Evolutionary conservation across 2,888 invertebrate species (phyloP).

Genomic region (Zaprionus bogoriensis): DNA sequence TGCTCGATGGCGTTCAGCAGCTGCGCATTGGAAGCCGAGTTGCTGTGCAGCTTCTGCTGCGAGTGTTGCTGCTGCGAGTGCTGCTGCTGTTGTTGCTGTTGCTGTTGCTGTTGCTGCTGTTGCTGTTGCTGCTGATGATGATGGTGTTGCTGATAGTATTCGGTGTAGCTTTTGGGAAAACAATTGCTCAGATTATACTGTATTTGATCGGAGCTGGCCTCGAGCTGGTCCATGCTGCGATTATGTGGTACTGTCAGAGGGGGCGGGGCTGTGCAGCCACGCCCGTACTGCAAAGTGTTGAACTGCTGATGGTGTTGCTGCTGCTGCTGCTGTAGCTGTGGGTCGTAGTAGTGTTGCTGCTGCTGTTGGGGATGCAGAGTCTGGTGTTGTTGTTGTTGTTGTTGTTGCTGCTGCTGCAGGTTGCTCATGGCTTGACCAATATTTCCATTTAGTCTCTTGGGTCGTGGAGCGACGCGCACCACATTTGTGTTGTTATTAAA

Average conservation of each 20-base stretch:
- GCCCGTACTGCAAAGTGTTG: conserved; percentile 77
- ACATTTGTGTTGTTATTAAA: conserved; percentile 86
- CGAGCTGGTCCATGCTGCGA: conserved; percentile 44
- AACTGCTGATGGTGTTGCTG: conserved; percentile 83
- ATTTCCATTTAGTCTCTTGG: conserved; percentile 82
- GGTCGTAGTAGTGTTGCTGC: conserved; percentile 62
- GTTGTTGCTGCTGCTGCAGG: conserved; percentile 79
- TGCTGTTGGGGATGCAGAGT: conserved; percentile 78
- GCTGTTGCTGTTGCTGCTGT: conserved; percentile 42
- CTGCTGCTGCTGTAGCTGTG: conserved; percentile 69
- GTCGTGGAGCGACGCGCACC: conserved; percentile 83
- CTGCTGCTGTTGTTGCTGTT: conserved; percentile 14
- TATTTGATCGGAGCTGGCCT: conserved; percentile 64
- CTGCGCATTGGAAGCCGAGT: conserved; percentile 70
- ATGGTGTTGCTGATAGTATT: conserved; percentile 81
- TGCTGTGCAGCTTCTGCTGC: conserved; percentile 50
- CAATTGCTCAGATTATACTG: conserved; percentile 81
- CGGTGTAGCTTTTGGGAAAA: conserved; percentile 82
- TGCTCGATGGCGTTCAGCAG: conserved; percentile 76
- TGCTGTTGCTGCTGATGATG: conserved; percentile 53
- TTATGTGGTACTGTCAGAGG: conserved; percentile 48
- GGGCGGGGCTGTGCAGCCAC: conserved; percentile 60
- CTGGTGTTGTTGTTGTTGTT: conserved; percentile 80
- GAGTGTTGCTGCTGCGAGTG: conserved; percentile 38
- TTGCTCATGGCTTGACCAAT: conserved; percentile 80